Evolutionary conservation across 2,888 invertebrate genomes (phyloP), one percentile per base, ranked within the genome.

Genomic region (Chelonus formosanus): DNA sequence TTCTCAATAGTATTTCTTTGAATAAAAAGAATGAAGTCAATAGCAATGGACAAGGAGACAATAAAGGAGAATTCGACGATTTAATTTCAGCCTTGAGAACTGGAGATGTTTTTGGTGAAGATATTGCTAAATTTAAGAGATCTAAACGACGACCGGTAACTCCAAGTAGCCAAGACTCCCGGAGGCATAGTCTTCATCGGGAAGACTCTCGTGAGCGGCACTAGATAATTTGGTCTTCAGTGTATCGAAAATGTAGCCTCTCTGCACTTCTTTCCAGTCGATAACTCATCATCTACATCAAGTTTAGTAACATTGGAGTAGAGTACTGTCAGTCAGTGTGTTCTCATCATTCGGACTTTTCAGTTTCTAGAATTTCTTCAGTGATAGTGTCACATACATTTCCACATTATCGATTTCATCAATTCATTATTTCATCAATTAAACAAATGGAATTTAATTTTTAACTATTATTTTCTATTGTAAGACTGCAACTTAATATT

Each of bases 61-160:
- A 88, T 65, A 91, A 95, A 78, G 96, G 97, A 5, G 97, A 97
- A 85, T 97, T 97, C 84, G 97, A 97, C 80, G 97, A 97, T 85
- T 87, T 97, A 74, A 97, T 97, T 80, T 97, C 97, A 0, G 97
- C 97, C 0, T 84, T 97, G 60, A 86, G 97, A 67, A 97, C 97
- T 0, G 97, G 97, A 0, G 96, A 97, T 78, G 96, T 97, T 0
- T 97, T 97, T 79, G 96, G 96, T 0, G 97, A 97, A 80, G 97
- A 97, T 81, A 94, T 97, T 77, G 96, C 96, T 63, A 97, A 97
- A 85, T 94, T 96, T 79, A 92, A 93, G 76, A 85, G 93, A 63
- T 92, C 91, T 54, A 87, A 92, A 72, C 90, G 91, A 75, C 88
- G 90, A 44, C 86, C 90, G 40, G 86, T 90, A 3, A 85, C 87